Evolutionary conservation across 1,140 invertebrate species (phyloP), one percentile per base, ranked within the genome.

Genomic region (Platyura marginata): DNA sequence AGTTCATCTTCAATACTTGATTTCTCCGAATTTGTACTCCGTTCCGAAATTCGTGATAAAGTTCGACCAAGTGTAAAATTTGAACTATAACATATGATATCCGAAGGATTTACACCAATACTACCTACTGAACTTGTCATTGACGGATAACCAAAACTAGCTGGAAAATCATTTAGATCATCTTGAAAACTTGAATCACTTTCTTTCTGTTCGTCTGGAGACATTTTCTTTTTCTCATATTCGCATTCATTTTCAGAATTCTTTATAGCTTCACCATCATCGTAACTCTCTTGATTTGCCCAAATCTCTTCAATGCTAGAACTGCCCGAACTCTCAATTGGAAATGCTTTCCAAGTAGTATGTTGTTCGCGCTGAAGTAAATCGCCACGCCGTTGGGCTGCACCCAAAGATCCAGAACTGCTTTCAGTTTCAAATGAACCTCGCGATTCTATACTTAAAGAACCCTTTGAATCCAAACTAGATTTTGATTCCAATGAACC

Each of bases 1-100:
- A 83, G 82, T 60, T 87, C 83, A 53, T 87, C 83, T 46, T 86
- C 74, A 47, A 81, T 75, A 46, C 67, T 71, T 40, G 77, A 79
- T 54, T 81, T 79, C 52, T 87, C 84, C 1, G 84, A 89, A 13
- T 83, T 82, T 8, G 84, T 88, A 46, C 83, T 87, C 19, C 83
- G 66, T 63, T 90, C 85, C 3, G 82, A 87, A 52, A 90, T 90
- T 41, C 84, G 66, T 2, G 83, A 88, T 16, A 89, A 65, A 0
- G 85, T 89, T 25, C 85, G 59, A 0, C 72, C 67, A 41, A 81
- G 60, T 20, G 74, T 74, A 66, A 86, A 78, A 16, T 74, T 75
- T 41, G 71, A 67, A 16, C 74, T 76, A 48, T 76, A 80, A 13
- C 73, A 74, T 42, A 79, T 67, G 41, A 81, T 74, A 36, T 77